Evolutionary conservation across 2,113 vertebrate species (phyloP), one percentile per base, ranked within the genome.

Genomic region (Arenaria interpres): DNA sequence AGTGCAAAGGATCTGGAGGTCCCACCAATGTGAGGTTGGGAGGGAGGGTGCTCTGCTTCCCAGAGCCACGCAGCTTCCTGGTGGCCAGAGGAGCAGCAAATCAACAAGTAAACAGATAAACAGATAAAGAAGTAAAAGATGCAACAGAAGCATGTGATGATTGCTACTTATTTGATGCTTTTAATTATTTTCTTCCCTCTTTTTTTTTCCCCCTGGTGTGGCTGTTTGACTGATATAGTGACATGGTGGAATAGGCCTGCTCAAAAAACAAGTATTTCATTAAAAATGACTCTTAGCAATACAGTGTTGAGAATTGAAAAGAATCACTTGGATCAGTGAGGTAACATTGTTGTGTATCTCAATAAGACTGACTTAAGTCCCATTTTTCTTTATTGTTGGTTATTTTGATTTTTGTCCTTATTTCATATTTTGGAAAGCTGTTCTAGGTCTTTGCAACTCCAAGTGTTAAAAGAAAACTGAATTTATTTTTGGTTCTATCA

Each of bases 341-440:
- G 48, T 73, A 72, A 82, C 8, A 19, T 7, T 1, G 46, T 48
- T 32, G 12, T 67, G 8, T 43, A 41, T 43, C 7, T 79, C 14
- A 18, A 8, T 24, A 78, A 69, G 62, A 68, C 30, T 64, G 48
- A 53, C 69, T 79, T n/a, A 80, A 80, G 45, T 73, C 7, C 11
- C 12, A 12, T 24, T 93, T 68, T 69, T 60, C 10, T 82, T 79
- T 24, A 12, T 50, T 45, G 18, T 84, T 68, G 30, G 6, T 83
- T 88, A 27, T 62, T 94, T 94, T 76, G 46, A 27, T 33, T 90
- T 84, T 92, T 60, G 46, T 33, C 21, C 41, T 85, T 85, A 37
- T 76, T 91, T 93, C n/a, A 7, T 84, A 35, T 81, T 89, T 90
- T 63, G 46, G 33, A 78, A 92, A 90, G 37, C 46, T 67, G 20